Percentiles rank a stretch among this genome's conserved stretches.
Evolutionary conservation across 2,113 vertebrate genomes (phyloP).

Genomic region (Pelusios castaneus): DNA sequence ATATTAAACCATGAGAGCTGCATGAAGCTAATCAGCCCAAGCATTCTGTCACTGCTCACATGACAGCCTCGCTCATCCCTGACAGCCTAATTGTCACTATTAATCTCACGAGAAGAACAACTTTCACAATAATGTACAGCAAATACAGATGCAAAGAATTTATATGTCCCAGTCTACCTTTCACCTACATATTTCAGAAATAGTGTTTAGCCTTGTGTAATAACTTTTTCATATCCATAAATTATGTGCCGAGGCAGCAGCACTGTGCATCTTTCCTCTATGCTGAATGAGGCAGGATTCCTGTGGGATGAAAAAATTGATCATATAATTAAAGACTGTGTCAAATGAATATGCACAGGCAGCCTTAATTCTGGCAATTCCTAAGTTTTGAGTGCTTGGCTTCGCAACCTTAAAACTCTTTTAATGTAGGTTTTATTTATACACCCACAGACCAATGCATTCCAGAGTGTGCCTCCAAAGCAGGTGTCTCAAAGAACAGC

Average conservation of each 20-base stretch:
- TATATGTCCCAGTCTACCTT: slow-evolving; percentile 13
- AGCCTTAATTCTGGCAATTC: neutral
- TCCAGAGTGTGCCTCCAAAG: neutral
- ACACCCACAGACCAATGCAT: rapidly evolving
- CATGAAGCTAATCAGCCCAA: slow-evolving; percentile 60
- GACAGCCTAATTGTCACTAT: slow-evolving; percentile 62
- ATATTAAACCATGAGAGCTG: slow-evolving; percentile 34
- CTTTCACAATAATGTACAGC: slow-evolving; percentile 33
- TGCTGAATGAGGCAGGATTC: neutral
- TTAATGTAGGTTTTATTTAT: neutral
- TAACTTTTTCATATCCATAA: neutral
- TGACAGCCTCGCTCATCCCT: slow-evolving; percentile 47
- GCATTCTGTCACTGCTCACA: slow-evolving; percentile 56
- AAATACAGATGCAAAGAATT: slow-evolving; percentile 37
- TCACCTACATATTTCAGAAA: slow-evolving; percentile 34
- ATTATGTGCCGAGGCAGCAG: slow-evolving; percentile 19
- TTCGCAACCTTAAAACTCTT: neutral
- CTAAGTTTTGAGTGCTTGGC: neutral
- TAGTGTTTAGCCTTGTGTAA: neutral
- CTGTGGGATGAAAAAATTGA: neutral
- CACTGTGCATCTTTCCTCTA: neutral
- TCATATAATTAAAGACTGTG: neutral
- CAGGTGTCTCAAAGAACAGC: neutral
- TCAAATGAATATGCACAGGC: neutral
- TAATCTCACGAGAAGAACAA: slow-evolving; percentile 41